Evolutionary conservation across 2,113 vertebrate species (phyloP).

Genomic region (Eidolon helvum): DNA sequence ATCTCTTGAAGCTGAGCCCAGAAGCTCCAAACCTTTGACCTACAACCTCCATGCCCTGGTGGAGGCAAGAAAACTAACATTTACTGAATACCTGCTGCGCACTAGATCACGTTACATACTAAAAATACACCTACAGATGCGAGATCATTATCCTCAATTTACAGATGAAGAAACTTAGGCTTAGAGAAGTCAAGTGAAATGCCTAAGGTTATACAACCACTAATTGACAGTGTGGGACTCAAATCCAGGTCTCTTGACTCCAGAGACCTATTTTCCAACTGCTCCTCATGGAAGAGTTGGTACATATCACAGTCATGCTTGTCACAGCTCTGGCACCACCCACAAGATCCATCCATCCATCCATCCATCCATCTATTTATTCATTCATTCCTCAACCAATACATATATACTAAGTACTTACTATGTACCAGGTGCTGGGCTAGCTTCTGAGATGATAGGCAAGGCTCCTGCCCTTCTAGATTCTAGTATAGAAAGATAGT

Average conservation of each 20-base stretch:
- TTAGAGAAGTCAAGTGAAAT: slow-evolving; percentile 29
- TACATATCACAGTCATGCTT: background rate
- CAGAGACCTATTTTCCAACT: background rate
- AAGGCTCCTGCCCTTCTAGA: background rate
- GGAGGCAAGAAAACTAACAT: background rate
- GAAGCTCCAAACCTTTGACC: background rate
- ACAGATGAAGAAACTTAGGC: background rate
- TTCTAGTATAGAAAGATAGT: background rate
- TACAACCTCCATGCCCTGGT: background rate
- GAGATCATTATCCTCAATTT: slow-evolving; percentile 32
- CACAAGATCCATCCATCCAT: background rate
- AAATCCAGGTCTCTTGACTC: slow-evolving; percentile 54
- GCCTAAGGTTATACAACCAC: background rate
- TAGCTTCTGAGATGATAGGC: background rate
- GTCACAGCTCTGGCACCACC: background rate
- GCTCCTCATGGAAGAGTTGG: slow-evolving; percentile 3
- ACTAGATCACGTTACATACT: background rate
- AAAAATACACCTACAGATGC: background rate
- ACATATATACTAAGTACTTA: background rate
- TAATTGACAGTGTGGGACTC: slow-evolving; percentile 15
- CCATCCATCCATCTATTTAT: background rate
- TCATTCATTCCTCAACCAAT: background rate
- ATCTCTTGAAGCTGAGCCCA: background rate
- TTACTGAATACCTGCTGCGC: background rate
- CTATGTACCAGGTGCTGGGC: background rate